These are phyloP conservation scores for Catamblyrhynchus diadema DNA, from an alignment of 2,797 vertebrate genomes.

Conservation along the genomic window DNA sequence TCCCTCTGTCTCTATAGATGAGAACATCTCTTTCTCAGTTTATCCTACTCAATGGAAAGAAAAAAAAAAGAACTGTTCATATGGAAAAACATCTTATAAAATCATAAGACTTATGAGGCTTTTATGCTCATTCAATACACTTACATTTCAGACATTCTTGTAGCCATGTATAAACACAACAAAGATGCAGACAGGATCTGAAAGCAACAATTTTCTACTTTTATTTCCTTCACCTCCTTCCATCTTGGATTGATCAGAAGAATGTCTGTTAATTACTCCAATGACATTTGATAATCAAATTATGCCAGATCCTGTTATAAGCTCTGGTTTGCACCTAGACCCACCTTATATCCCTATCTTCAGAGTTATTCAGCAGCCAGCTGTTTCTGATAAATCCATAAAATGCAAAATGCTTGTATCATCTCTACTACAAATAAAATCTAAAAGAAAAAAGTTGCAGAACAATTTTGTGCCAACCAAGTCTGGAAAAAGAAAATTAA, in stretches of 20 bases:
- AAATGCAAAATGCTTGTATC: not conserved
- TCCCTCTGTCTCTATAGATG: not conserved
- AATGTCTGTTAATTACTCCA: not conserved
- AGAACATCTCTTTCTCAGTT: not conserved
- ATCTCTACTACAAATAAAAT: not conserved
- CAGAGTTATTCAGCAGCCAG: not conserved
- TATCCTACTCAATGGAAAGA: not conserved
- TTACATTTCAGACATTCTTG: not conserved
- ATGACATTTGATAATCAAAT: not conserved
- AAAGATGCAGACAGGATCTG: not conserved
- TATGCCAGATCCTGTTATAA: not conserved
- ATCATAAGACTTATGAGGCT: accelerated
- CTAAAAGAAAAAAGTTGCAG: not conserved
- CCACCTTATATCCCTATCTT: not conserved
- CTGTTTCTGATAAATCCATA: not conserved
- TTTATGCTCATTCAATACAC: not conserved
- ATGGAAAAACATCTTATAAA: not conserved
- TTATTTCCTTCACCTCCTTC: not conserved
- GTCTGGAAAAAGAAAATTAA: not conserved
- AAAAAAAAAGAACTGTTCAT: not conserved
- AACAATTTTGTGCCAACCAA: not conserved
- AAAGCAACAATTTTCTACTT: not conserved
- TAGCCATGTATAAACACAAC: not conserved
- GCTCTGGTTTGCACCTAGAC: not conserved
- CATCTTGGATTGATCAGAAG: not conserved